These are phyloP conservation scores for Papilio polyxenes DNA, from an alignment of 1,140 invertebrate genomes.

Conservation along the genomic window DNA sequence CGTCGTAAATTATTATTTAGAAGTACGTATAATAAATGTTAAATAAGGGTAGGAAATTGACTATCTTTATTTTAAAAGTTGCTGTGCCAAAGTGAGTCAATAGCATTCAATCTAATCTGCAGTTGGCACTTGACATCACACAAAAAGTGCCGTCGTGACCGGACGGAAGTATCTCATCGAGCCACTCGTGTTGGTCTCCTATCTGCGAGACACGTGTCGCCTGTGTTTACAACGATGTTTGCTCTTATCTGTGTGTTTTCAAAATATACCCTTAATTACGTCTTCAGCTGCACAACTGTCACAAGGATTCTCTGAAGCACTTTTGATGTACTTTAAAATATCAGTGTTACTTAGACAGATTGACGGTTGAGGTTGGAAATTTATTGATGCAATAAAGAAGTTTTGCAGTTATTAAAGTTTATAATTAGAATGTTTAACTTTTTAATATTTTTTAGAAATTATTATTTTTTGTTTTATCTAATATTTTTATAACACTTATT, in stretches of 20 bases:
- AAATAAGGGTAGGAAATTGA: not conserved
- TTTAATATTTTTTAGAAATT: not conserved
- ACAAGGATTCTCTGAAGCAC: not conserved
- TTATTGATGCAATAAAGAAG: not conserved
- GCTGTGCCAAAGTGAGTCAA: not conserved
- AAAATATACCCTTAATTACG: constrained; percentile 25
- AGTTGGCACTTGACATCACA: constrained; percentile 26
- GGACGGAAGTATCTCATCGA: constrained; percentile 40
- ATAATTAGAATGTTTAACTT: too few relatives aligned
- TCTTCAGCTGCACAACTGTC: constrained; percentile 24
- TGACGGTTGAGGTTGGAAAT: not conserved
- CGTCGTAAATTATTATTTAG: not conserved
- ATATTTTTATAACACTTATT: not conserved
- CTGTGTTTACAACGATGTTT: constrained; percentile 54
- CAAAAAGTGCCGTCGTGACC: constrained; percentile 21
- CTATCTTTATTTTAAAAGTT: not conserved
- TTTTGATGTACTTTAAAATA: not conserved
- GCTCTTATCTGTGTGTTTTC: constrained; percentile 25
- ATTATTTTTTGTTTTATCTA: not conserved
- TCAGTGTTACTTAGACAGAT: not conserved
- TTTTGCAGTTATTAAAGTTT: too few relatives aligned
- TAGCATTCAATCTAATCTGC: constrained; percentile 21
- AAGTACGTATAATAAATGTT: not conserved
- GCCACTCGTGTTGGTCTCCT: constrained; percentile 50
- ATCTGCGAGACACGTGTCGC: constrained; percentile 64